A percentile compares a stretch with the other conserved stretches of the same genome.
Conservation (phyloP, 2,113 vertebrate species). For the Pachycephala philippinensis region DNA sequence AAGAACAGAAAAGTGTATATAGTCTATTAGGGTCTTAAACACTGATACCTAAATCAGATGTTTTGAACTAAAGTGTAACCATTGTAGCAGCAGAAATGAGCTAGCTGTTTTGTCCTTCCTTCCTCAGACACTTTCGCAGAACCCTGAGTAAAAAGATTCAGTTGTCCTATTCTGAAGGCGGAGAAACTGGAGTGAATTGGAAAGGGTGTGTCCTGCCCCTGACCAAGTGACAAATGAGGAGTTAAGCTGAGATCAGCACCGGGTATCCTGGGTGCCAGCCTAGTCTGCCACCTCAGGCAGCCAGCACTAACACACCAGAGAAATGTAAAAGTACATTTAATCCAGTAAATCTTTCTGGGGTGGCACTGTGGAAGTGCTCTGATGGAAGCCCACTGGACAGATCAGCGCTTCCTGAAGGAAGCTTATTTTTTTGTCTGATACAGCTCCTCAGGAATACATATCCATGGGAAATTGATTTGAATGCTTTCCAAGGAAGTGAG, state of each 20-base stretch:
- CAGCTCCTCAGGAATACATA: slow-evolving; percentile 1
- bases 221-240: not conserved
- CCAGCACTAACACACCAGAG: not conserved
- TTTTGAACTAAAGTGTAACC: not conserved
- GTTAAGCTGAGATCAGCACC: not conserved
- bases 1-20: not conserved
- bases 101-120: not conserved
- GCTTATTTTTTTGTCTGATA: not conserved
- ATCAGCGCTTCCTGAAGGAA: not conserved
- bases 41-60: not conserved
- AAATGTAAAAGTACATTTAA: not conserved
- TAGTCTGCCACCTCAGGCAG: not conserved
- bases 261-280: not conserved
- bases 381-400: not conserved
- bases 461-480: slow-evolving; percentile 40
- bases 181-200: not conserved
- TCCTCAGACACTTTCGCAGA: not conserved
- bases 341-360: not conserved
- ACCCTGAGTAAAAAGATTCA: not conserved
- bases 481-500: slow-evolving; percentile 20
- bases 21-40: not conserved
- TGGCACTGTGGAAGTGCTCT: not conserved
- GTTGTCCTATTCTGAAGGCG: not conserved
- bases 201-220: not conserved
- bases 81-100: not conserved